These are phyloP conservation scores for Turritopsis rubra DNA, from an alignment of 30 jellyfish, hydroid and myxozoan genomes.

Conservation along the genomic window DNA sequence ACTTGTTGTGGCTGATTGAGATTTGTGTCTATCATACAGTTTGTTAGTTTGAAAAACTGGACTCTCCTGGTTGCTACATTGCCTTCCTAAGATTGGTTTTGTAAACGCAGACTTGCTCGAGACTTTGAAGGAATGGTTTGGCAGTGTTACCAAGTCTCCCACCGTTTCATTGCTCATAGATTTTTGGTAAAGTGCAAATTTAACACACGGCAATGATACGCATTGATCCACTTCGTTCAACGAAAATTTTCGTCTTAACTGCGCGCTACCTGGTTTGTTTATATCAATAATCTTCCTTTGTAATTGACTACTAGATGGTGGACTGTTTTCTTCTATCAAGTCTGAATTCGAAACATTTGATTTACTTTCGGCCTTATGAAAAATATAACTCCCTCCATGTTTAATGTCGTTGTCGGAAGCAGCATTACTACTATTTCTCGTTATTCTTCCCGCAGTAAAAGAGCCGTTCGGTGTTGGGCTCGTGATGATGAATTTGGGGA, in stretches of 20 bases:
- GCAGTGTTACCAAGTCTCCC: neutral
- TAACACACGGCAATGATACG: neutral
- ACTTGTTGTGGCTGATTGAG: neutral
- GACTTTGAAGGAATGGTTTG: neutral
- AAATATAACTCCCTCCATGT: too few relatives aligned
- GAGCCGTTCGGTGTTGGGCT: slow-evolving; percentile 53
- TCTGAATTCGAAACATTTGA: too few relatives aligned
- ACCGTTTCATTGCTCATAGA: slow-evolving; percentile 5
- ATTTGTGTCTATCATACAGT: neutral
- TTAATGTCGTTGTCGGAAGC: neutral
- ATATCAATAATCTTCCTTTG: neutral
- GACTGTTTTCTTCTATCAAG: too few relatives aligned
- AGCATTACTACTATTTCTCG: neutral
- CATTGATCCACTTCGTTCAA: neutral
- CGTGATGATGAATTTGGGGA: slow-evolving; percentile 44
- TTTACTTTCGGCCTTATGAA: too few relatives aligned
- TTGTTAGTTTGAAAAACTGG: neutral
- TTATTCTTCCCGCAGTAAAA: neutral
- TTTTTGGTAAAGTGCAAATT: neutral
- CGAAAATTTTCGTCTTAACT: neutral
- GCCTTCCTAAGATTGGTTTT: neutral
- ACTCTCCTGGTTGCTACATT: neutral
- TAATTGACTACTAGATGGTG: slow-evolving; percentile 2
- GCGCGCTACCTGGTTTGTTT: neutral
- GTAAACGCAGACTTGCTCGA: neutral